Conservation (phyloP, 2,113 vertebrate genomes). For the Ptilonorhynchus violaceus region DNA sequence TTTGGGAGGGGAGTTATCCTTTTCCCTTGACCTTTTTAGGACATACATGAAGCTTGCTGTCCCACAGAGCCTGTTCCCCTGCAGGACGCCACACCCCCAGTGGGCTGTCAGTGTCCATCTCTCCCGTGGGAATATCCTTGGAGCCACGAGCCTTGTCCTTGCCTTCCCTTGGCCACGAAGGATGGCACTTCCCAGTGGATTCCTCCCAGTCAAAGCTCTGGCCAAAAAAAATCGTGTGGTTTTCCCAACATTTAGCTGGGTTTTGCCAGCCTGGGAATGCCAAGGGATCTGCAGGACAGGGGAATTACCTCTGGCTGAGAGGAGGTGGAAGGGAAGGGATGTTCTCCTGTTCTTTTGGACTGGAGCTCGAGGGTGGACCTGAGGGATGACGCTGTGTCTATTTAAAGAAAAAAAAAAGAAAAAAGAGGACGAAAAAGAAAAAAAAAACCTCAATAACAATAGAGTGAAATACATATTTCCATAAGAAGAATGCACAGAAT, state of each 20-base stretch:
- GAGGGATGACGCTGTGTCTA: background rate
- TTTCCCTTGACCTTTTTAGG: background rate
- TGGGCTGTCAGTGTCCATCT: background rate
- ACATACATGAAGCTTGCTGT: background rate
- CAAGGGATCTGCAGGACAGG: background rate
- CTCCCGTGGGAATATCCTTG: background rate
- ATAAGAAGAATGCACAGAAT: background rate
- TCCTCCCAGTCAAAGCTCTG: background rate
- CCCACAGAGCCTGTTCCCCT: background rate
- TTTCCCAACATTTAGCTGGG: background rate
- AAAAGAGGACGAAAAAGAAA: background rate
- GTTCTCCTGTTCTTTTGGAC: background rate
- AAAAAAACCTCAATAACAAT: rapidly evolving
- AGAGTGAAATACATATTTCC: background rate
- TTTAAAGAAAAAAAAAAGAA: no score
- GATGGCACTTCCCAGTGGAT: background rate
- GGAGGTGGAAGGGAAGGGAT: background rate
- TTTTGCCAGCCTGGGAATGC: background rate
- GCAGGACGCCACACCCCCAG: rapidly evolving
- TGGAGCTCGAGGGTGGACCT: background rate
- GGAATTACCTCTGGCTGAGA: background rate
- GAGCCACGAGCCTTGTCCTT: background rate
- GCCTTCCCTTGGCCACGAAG: background rate
- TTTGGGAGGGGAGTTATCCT: background rate
- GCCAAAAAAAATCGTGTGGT: background rate